Conservation (phyloP, 2,888 invertebrate species). For the Drosophila demipolita region DNA sequence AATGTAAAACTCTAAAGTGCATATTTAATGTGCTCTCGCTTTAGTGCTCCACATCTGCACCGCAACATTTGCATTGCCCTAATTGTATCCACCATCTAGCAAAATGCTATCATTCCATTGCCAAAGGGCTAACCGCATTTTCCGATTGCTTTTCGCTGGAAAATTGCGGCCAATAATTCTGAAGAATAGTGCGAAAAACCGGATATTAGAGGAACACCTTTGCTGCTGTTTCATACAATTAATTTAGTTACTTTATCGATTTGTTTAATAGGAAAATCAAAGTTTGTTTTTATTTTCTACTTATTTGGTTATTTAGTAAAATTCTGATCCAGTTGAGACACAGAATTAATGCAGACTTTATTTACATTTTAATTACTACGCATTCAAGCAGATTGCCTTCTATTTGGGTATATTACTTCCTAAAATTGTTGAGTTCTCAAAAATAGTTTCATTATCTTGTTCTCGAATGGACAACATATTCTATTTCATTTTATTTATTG, state of each 20-base stretch:
- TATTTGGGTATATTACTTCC: conserved; percentile 6
- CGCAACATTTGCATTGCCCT: conserved; percentile 45
- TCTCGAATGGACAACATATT: conserved; percentile 42
- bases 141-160: conserved; percentile 16
- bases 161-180: conserved; percentile 25
- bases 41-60: conserved; percentile 9
- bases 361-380: neutral
- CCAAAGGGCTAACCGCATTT: conserved; percentile 21
- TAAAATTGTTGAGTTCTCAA: conserved; percentile 21
- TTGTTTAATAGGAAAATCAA: neutral
- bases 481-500: conserved; percentile 70
- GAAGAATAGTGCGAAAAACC: conserved; percentile 4
- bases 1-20: conserved; percentile 7
- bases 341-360: neutral
- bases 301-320: neutral
- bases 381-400: conserved; percentile 1
- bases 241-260: neutral
- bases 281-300: neutral
- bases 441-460: conserved; percentile 34
- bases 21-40: conserved; percentile 21
- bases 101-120: neutral
- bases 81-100: conserved; percentile 35
- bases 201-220: conserved; percentile 13
- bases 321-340: neutral
- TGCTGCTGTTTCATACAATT: neutral